phyloP scores from a whole-genome alignment of 2,888 invertebrate species.

The Archips xylosteana region DNA sequence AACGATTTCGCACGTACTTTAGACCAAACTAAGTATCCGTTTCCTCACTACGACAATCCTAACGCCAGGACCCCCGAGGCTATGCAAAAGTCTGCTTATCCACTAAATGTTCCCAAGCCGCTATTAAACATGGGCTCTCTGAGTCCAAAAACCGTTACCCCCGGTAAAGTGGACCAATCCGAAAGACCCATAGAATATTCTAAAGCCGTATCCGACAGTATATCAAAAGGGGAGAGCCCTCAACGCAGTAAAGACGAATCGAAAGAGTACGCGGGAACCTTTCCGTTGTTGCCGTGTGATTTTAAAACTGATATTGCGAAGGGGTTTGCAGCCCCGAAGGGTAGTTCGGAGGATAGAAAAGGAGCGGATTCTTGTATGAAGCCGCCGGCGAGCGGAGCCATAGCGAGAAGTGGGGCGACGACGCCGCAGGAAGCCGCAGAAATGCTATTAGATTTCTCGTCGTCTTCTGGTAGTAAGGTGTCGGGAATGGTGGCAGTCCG shows the following conservation, averaged over 20 bases:
- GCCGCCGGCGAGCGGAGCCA: constrained; percentile 75
- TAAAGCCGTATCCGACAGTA: constrained; percentile 72
- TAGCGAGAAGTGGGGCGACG: constrained; percentile 76
- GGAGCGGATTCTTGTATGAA: constrained; percentile 81
- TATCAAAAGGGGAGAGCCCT: constrained; percentile 71
- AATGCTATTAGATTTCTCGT: constrained; percentile 88
- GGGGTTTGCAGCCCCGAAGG: constrained; percentile 78
- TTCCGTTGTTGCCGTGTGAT: constrained; percentile 75
- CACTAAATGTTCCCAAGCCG: constrained; percentile 79
- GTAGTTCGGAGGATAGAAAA: constrained; percentile 76
- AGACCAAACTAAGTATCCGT: constrained; percentile 78
- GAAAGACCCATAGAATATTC: constrained; percentile 73
- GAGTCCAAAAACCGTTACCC: constrained; percentile 74
- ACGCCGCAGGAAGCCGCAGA: constrained; percentile 87
- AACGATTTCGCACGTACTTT: constrained; percentile 76
- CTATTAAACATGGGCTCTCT: constrained; percentile 74
- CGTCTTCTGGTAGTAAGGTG: constrained; percentile 84
- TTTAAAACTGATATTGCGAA: constrained; percentile 80
- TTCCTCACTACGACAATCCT: constrained; percentile 75
- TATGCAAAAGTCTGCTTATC: constrained; percentile 76
- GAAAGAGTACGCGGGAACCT: constrained; percentile 69
- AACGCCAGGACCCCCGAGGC: constrained; percentile 68
- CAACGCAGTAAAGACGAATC: constrained; percentile 74
- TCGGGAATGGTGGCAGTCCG: constrained; percentile 84
- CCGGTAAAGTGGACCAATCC: constrained; percentile 64